Base-by-base conservation (phyloP, 1,140 invertebrate species). In the Anoplolepis gracilipes region DNA sequence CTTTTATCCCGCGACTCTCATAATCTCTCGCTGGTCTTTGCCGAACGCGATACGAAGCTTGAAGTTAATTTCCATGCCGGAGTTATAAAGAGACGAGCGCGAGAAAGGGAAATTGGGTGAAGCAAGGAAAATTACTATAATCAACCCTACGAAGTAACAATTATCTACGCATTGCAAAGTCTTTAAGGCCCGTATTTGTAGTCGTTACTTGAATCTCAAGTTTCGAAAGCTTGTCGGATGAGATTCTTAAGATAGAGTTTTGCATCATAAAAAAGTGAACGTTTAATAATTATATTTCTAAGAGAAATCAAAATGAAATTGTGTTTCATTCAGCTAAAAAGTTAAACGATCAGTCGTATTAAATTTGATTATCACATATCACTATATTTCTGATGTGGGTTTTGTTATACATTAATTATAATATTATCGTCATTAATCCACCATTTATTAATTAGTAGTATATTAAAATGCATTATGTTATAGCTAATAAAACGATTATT, bases 121-220 rank as follows among this genome's bases (percentile, higher is more conserved):
- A 79, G 36, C 19, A 13, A 69, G 65, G 77, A 88, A 89, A 88
- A 86, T 88, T 88, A 86, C 72, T 88, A 76, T 88, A 85, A 90
- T 89, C 85, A 87, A 84, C 55, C 25, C 25, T 62, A 46, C 22
- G 49, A 22, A 86, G 85, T 89, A 89, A 90, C 85, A 85, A 87
- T 90, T 89, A 90, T 79, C 70, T 81, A 69, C 73, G 57, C 87
- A 49, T 87, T 75, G 73, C 55, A 30, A n/a, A 19, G 61, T 64
- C 75, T 78, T 46, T 55, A 72, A 65, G 75, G 65, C 61, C 67
- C 73, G 30, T 25, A 39, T 39, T 73, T 39, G n/a, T n/a, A 73
- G 30, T 73, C 22, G n/a, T 73, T 39, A 59, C 53, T 59, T 55
- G 46, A 72, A 55, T 72, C 72, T 73, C 69, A 49, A 19, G 25